Percentiles rank a stretch among this genome's conserved stretches.
phyloP scores from a whole-genome alignment of 2,113 vertebrate species.

The Stegostoma tigrinum region DNA sequence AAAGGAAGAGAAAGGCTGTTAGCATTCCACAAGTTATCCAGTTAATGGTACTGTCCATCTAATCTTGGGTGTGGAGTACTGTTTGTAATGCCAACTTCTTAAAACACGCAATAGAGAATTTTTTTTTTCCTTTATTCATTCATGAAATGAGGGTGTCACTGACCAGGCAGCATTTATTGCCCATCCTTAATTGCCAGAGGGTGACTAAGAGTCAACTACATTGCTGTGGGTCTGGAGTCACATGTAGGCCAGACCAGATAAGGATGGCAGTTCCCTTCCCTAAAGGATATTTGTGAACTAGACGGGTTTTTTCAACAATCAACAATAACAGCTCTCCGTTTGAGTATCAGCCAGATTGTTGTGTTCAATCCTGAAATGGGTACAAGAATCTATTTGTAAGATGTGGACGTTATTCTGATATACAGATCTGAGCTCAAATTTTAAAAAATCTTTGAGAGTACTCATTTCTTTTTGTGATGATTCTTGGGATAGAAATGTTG shows the following conservation, averaged over 20 bases:
- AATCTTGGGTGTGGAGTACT: not conserved
- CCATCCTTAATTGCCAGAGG: too few species aligned
- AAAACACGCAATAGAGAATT: not conserved
- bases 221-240: too few species aligned
- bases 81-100: not conserved
- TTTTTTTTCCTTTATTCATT: too few species aligned
- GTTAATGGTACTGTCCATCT: not conserved
- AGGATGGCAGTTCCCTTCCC: too few species aligned
- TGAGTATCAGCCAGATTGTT: not conserved
- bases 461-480: not conserved
- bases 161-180: too few species aligned
- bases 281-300: too few species aligned
- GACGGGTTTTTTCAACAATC: too few species aligned
- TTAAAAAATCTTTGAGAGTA: not conserved
- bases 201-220: too few species aligned
- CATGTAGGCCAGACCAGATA: too few species aligned
- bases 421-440: not conserved
- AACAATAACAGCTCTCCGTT: too few species aligned
- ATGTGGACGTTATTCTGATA: not conserved
- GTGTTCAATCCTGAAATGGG: not conserved
- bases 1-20: not conserved
- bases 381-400: not conserved
- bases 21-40: not conserved
- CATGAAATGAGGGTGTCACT: too few species aligned
- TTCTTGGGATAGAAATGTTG: not conserved